Percentiles rank a stretch among this genome's conserved stretches.
Evolutionary conservation across 1,140 invertebrate genomes (phyloP).

Genomic region (Caenorhabditis elegans): WBcel235 BX284602.5:12991501-12992000

Average conservation of each 20-base stretch:
- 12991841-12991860: conserved; percentile 27
- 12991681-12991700: background rate
- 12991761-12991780: background rate
- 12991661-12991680: background rate
- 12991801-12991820: background rate
- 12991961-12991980: background rate
- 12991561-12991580: background rate
- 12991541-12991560: background rate
- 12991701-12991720: background rate
- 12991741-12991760: no score
- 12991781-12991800: conserved; percentile 25
- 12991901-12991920: background rate
- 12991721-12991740: conserved; percentile 1
- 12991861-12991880: background rate
- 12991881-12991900: background rate
- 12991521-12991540: background rate
- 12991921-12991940: no score
- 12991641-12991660: no score
- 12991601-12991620: conserved; percentile 27
- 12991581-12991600: conserved; percentile 14
- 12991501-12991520: no score
- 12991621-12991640: conserved; percentile 27
- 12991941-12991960: background rate
- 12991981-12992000: conserved; percentile 13
- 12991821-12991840: background rate